Percentiles rank a stretch among this genome's conserved stretches.
These are phyloP conservation scores for Sebastes matsubarae DNA, from an alignment of 2,797 vertebrate genomes.

Conservation along the genomic window DNA sequence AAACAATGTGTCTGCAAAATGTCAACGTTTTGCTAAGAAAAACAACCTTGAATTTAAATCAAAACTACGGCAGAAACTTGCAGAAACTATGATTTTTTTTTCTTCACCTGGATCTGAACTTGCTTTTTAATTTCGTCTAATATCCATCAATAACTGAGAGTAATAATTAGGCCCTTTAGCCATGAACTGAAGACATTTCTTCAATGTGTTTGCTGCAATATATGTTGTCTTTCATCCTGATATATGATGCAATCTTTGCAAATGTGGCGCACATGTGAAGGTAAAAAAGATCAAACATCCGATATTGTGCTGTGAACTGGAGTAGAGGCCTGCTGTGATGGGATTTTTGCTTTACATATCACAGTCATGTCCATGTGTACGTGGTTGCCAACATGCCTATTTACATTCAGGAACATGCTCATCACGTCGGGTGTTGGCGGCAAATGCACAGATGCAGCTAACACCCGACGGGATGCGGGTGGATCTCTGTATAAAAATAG, in stretches of 20 bases:
- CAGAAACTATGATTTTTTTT: background rate
- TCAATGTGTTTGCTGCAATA: conserved; percentile 29
- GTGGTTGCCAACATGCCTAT: conserved; percentile 25
- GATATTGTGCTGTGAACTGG: conserved; percentile 26
- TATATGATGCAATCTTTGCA: conserved; percentile 55
- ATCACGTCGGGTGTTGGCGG: conserved; percentile 16
- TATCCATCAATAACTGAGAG: conserved; percentile 20
- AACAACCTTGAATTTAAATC: conserved; percentile 5
- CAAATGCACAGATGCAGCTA: conserved; percentile 46
- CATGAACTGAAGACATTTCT: conserved; percentile 20
- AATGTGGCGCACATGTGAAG: background rate
- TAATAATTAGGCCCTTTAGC: conserved; percentile 33
- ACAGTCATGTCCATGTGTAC: conserved; percentile 39
- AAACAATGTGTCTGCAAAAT: background rate
- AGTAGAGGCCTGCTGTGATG: conserved; percentile 35
- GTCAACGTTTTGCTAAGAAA: background rate
- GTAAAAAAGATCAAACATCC: conserved; percentile 47
- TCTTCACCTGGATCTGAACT: background rate
- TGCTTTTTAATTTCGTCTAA: conserved; percentile 22
- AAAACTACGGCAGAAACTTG: background rate
- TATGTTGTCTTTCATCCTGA: conserved; percentile 33
- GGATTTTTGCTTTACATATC: conserved; percentile 43
- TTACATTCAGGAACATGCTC: conserved; percentile 41
- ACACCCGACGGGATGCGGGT: conserved; percentile 36
- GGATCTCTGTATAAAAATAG: conserved; percentile 28